Conservation (phyloP, 2,888 invertebrate genomes). For the Coleophora flavipennella region DNA sequence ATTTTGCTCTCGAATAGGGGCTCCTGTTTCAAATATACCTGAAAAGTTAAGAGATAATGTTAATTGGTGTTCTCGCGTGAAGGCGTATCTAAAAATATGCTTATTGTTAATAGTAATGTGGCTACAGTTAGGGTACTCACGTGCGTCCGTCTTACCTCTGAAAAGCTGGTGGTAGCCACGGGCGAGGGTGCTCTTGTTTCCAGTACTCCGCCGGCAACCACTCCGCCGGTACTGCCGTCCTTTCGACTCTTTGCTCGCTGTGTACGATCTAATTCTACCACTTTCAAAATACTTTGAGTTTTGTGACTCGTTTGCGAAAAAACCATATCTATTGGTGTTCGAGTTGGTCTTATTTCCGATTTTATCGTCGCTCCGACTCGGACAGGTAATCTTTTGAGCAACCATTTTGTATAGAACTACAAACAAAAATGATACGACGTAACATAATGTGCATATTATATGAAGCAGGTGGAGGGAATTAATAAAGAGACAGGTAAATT, state of each 20-base stretch:
- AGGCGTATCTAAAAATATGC: constrained; percentile 33
- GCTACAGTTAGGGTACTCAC: constrained; percentile 45
- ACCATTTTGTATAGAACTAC: constrained; percentile 74
- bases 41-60: constrained; percentile 41
- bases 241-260: constrained; percentile 57
- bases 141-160: constrained; percentile 56
- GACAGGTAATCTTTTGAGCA: constrained; percentile 69
- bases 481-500: constrained; percentile 3
- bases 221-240: constrained; percentile 51
- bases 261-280: constrained; percentile 68
- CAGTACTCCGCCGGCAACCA: constrained; percentile 46
- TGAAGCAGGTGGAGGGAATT: constrained; percentile 40
- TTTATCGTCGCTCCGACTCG: constrained; percentile 63
- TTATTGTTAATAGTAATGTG: constrained; percentile 33
- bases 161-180: constrained; percentile 45
- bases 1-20: constrained; percentile 51
- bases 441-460: constrained; percentile 67
- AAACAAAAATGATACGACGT: constrained; percentile 72
- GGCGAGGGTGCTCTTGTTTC: constrained; percentile 34
- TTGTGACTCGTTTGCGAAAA: constrained; percentile 69
- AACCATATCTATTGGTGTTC: constrained; percentile 69
- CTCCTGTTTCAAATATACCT: constrained; percentile 64
- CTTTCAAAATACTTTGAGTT: constrained; percentile 65
- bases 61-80: constrained; percentile 23
- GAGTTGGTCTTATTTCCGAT: constrained; percentile 57